Percentiles rank a stretch among this genome's conserved stretches.
Evolutionary conservation across 1,140 invertebrate genomes (phyloP).

Genomic region (Nylanderia fulva): DNA sequence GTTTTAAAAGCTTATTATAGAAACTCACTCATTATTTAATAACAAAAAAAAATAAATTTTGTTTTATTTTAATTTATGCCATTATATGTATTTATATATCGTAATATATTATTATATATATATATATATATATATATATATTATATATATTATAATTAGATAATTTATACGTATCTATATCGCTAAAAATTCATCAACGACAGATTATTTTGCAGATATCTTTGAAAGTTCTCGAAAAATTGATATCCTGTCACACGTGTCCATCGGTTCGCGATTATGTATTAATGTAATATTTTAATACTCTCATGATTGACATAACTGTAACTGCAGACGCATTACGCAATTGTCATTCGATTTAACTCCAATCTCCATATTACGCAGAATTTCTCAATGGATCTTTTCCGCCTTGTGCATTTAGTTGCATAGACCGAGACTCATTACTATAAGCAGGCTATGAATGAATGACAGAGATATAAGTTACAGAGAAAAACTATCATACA

Average conservation of each 20-base stretch:
- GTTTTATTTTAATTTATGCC: constrained; percentile 1
- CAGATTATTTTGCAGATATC: constrained; percentile 18
- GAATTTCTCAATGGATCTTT: constrained; percentile 50
- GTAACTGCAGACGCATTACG: constrained; percentile 13
- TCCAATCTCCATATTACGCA: constrained; percentile 58
- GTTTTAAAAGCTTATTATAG: not conserved
- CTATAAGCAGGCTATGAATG: too few species aligned
- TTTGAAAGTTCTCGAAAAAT: not conserved
- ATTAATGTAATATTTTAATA: constrained; percentile 17
- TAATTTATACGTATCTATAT: not conserved
- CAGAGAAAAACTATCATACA: not conserved
- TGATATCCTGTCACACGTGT: not conserved
- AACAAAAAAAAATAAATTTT: not conserved
- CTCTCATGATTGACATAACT: not conserved
- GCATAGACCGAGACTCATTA: not conserved
- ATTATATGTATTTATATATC: too few species aligned
- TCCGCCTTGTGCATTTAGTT: constrained; percentile 52
- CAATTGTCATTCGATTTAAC: constrained; percentile 49
- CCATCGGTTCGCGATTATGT: not conserved
- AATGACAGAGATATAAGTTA: not conserved
- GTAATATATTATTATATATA: too few species aligned
- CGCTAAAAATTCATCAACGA: constrained; percentile 1
- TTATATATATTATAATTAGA: not conserved
- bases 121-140: too few species aligned
- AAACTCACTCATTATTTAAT: constrained; percentile 10